phyloP scores from a whole-genome alignment of 2,113 vertebrate species.

The Progne subis region DNA sequence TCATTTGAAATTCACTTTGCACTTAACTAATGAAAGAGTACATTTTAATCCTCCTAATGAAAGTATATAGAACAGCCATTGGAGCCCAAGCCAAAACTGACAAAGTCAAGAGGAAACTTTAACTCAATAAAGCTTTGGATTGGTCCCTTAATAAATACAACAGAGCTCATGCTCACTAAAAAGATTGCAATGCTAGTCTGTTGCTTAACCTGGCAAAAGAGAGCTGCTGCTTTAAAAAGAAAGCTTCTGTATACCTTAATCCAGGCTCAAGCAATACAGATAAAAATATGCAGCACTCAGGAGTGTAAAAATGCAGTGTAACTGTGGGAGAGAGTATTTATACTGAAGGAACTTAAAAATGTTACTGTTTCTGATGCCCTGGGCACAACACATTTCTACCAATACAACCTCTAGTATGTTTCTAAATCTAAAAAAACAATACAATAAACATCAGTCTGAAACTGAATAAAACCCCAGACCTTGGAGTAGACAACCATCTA shows the following conservation, averaged over 20 bases:
- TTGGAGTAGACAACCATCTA: not conserved
- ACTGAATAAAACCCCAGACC: not conserved
- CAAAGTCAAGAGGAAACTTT: conserved; percentile 19
- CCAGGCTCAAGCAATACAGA: not conserved
- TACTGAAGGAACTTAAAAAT: not conserved
- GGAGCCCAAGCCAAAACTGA: not conserved
- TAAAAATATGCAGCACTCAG: not conserved
- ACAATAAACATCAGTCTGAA: not conserved
- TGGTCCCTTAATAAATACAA: not conserved
- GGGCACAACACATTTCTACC: not conserved
- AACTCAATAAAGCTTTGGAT: not conserved
- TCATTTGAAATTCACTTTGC: conserved; percentile 52
- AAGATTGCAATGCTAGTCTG: not conserved
- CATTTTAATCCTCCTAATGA: conserved; percentile 56
- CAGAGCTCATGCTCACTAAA: not conserved
- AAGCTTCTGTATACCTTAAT: not conserved
- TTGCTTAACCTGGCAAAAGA: not conserved
- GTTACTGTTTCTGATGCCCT: not conserved
- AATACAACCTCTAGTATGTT: not conserved
- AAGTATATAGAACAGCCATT: not conserved
- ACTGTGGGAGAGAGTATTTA: not conserved
- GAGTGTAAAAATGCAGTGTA: not conserved
- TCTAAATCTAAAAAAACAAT: not conserved
- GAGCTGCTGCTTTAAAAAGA: not conserved
- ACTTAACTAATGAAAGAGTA: conserved; percentile 61